phyloP scores from a whole-genome alignment of 2,797 vertebrate species.

The Spheniscus humboldti region DNA sequence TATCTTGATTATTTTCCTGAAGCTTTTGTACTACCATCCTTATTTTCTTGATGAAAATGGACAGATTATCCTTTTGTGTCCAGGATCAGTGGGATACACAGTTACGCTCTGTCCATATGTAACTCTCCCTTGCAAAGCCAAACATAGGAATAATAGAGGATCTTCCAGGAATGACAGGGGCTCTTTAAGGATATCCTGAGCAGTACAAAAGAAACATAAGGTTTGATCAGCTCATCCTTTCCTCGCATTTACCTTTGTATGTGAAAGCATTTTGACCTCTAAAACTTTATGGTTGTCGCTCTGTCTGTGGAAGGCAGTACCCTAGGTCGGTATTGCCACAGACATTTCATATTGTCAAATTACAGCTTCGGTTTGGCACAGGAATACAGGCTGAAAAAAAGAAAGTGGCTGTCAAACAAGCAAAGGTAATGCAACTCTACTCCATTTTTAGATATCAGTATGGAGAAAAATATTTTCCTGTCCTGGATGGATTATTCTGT shows the following conservation, averaged over 20 bases:
- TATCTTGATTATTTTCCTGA: conserved; percentile 48
- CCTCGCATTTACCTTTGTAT: not conserved
- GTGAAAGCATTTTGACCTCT: not conserved
- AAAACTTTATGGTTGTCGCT: not conserved
- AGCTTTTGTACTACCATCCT: not conserved
- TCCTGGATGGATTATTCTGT: not conserved
- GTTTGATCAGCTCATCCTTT: not conserved
- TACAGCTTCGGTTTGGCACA: not conserved
- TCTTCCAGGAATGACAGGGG: not conserved
- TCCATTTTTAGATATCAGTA: not conserved
- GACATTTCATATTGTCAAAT: not conserved
- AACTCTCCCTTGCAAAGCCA: not conserved
- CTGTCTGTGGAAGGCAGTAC: not conserved
- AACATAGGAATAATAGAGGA: not conserved
- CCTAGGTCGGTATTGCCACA: not conserved
- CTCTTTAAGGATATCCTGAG: not conserved
- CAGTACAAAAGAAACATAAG: not conserved
- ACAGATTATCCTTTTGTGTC: not conserved
- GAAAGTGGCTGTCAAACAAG: not conserved
- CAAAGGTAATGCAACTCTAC: not conserved
- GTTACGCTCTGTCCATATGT: not conserved
- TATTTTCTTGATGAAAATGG: not conserved
- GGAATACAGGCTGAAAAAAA: not conserved
- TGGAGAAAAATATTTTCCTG: conserved; percentile 4
- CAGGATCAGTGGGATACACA: not conserved